Evolutionary conservation across 2,888 invertebrate genomes (phyloP), one percentile per base, ranked within the genome.

Genomic region (Geotrupes spiniger): DNA sequence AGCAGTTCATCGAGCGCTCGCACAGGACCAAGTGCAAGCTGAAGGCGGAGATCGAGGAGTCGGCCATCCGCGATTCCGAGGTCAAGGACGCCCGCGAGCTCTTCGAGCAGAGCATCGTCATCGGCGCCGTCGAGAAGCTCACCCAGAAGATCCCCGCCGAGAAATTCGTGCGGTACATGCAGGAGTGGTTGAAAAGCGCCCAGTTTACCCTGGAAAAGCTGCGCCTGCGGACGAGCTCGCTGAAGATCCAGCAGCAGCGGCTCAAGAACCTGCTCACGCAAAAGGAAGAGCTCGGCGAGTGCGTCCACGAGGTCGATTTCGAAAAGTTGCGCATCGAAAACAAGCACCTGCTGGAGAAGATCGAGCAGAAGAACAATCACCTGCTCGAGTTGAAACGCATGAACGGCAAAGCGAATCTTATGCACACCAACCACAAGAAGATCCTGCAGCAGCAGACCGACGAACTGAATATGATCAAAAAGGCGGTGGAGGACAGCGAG

Each of bases 141-240:
- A 82, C 81, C 0, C 81, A 81, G 51, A 73, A 80, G 52, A 81
- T 84, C 44, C 80, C 82, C 0, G 81, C 81, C 0, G 83, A 84
- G 63, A 78, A 79, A 55, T 74, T 76, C 49, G 52, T 72, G 25
- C 68, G 69, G 73, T 73, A 57, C 61, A 77, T 84, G 76, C 78
- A 78, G 1, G 81, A 83, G 51, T 82, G 82, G 80, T 63, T 80
- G 9, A 81, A 78, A 62, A 70, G 71, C 3, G 69, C 76, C 0
- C 78, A 80, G 54, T 74, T 74, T 2, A 74, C 77, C 46, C 78
- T 81, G 1, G 82, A 81, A 4, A 82, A 82, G 60, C 62, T 83
- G 1, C 70, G 83, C 36, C 69, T 84, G 1, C 70, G 81, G 46
- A 80, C 46, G 5, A 50, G 49, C 36, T 52, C 50, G 1, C 59